Evolutionary conservation across 2,888 invertebrate species (phyloP).

Genomic region (Candidula unifasciata): DNA sequence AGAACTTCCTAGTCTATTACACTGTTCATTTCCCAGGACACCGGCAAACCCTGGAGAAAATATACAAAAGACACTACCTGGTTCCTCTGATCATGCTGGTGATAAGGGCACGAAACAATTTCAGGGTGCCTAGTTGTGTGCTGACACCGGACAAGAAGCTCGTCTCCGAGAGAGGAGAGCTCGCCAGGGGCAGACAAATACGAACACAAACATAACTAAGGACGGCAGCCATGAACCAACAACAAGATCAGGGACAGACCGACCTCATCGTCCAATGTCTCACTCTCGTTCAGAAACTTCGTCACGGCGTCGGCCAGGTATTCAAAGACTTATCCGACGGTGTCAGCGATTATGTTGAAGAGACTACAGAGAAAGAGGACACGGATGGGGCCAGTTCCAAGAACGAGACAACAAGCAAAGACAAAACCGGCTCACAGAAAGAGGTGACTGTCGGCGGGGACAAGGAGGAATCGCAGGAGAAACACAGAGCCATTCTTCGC

Average conservation of each 20-base stretch:
- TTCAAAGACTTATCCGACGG: slow-evolving; percentile 72
- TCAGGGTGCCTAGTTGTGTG: no score
- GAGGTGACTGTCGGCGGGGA: slow-evolving; percentile 80
- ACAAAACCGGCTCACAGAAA: slow-evolving; percentile 83
- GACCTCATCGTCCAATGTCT: slow-evolving; percentile 68
- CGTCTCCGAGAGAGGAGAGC: no score
- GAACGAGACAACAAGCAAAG: slow-evolving; percentile 83
- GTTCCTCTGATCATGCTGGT: no score
- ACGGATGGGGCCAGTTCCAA: slow-evolving; percentile 81
- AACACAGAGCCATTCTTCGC: slow-evolving; percentile 82
- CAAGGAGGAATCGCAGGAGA: slow-evolving; percentile 80
- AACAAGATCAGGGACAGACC: slow-evolving; percentile 52
- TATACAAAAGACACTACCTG: no score
- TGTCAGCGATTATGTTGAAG: slow-evolving; percentile 44
- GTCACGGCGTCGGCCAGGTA: slow-evolving; percentile 70
- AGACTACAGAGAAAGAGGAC: slow-evolving; percentile 27
- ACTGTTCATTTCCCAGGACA: no score
- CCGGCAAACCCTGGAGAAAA: no score
- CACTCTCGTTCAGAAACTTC: slow-evolving; percentile 69
- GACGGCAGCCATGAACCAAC: neutral
- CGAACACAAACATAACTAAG: neutral
- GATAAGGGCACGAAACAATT: no score
- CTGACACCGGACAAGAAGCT: no score
- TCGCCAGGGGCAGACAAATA: neutral
- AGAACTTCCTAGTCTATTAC: no score